These are phyloP conservation scores for Polyommatus iphigenia DNA, from an alignment of 2,888 invertebrate species.

Conservation along the genomic window DNA sequence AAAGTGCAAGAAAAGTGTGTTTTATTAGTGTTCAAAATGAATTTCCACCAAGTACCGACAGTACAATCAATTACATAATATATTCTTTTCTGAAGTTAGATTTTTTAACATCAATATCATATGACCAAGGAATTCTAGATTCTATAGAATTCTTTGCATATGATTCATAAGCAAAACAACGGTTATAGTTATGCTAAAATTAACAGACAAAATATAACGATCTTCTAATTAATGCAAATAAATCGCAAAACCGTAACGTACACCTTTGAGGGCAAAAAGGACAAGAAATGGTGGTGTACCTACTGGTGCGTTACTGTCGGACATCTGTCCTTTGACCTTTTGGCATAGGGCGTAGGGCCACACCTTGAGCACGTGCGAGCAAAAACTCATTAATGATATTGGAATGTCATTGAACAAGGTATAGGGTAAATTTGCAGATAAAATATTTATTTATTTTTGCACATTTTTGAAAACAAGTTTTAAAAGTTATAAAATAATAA, in stretches of 20 bases:
- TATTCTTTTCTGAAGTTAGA: too few relatives aligned
- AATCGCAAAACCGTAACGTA: slow-evolving; percentile 3
- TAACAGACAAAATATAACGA: slow-evolving; percentile 17
- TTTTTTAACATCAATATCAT: neutral
- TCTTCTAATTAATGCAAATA: neutral
- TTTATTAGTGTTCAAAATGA: too few relatives aligned
- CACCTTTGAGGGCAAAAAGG: slow-evolving; percentile 3
- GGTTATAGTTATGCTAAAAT: neutral
- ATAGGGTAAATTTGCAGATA: slow-evolving; percentile 26
- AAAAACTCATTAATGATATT: slow-evolving; percentile 46
- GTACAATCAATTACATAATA: too few relatives aligned
- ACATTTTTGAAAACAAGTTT: neutral
- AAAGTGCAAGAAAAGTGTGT: too few relatives aligned
- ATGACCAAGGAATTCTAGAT: neutral
- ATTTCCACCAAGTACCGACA: too few relatives aligned
- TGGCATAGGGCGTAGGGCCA: slow-evolving; percentile 43
- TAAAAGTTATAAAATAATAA: too few relatives aligned
- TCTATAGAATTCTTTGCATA: too few relatives aligned
- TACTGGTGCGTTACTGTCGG: slow-evolving; percentile 42
- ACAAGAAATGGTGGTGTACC: slow-evolving; percentile 32
- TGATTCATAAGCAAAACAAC: neutral
- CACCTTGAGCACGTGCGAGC: slow-evolving; percentile 49
- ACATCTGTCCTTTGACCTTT: slow-evolving; percentile 68
- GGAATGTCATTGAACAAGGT: slow-evolving; percentile 36
- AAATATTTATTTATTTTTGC: neutral